A percentile compares a stretch with the other conserved stretches of the same genome.
phyloP scores from a whole-genome alignment of 2,888 invertebrate species.

The Nomada flava region DNA sequence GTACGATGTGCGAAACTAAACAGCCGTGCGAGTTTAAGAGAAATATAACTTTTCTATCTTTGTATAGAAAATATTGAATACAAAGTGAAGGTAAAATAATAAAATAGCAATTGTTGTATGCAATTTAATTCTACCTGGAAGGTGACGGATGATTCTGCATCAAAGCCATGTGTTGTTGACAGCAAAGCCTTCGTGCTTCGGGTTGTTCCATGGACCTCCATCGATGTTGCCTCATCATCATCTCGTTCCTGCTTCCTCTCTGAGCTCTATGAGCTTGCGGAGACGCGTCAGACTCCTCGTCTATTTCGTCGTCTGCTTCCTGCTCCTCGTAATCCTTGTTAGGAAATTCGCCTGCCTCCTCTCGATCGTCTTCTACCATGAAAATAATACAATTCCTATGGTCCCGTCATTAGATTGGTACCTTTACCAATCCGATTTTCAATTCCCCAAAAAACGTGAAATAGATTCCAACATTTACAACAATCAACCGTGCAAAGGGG shows the following conservation, averaged over 20 bases:
- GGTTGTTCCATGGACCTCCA: slow-evolving; percentile 52
- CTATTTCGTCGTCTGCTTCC: slow-evolving; percentile 75
- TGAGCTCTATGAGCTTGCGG: slow-evolving; percentile 40
- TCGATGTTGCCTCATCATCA: slow-evolving; percentile 49
- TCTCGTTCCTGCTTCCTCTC: slow-evolving; percentile 48
- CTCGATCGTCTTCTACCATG: slow-evolving; percentile 64
- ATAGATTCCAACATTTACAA: not conserved
- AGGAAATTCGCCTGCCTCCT: slow-evolving; percentile 59
- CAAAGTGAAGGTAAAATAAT: not conserved
- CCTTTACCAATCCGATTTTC: no score
- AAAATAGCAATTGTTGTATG: no score
- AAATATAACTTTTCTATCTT: no score
- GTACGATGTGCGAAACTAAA: no score
- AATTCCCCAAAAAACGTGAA: no score
- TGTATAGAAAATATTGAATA: not conserved
- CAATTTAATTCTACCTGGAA: slow-evolving; percentile 41
- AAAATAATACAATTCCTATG: slow-evolving; percentile 5
- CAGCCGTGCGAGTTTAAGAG: no score
- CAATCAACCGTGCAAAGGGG: not conserved
- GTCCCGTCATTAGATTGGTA: no score
- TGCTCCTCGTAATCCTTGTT: slow-evolving; percentile 75
- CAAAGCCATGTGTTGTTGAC: slow-evolving; percentile 47
- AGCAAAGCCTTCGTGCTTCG: slow-evolving; percentile 53
- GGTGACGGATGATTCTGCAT: slow-evolving; percentile 49
- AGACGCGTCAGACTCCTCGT: slow-evolving; percentile 73